Evolutionary conservation across 1,140 invertebrate species (phyloP), one percentile per base, ranked within the genome.

Genomic region (Drosophila mauritiana): DNA sequence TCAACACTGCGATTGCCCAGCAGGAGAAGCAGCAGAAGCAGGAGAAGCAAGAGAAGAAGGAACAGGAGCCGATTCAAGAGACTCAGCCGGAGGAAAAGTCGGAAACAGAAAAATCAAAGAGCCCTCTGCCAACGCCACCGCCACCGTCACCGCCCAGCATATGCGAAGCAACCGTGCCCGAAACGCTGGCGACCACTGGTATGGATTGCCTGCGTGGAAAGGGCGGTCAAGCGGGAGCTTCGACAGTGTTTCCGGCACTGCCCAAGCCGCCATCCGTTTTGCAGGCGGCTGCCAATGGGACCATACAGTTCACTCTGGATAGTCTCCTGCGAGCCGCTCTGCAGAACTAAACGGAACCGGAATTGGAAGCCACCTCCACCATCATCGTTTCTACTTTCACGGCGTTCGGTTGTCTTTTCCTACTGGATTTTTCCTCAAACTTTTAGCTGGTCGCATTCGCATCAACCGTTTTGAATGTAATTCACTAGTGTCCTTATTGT

Each of bases 271-370:
- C 80, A 57, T 89, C 84, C 48, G 80, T 85, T 61, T 37, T 91
- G 46, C 79, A 88, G 53, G 84, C 83, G 54, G 51, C 84, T 54
- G 79, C 75, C 42, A 86, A 83, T 64, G 74, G 83, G 42, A 82
- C 88, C 69, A 78, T 78, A 39, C 73, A 78, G 76, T 52, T 81
- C 56, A 85, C 84, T 15, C 49, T 85, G 46, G 84, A 89, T 64
- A 91, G 86, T 51, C 75, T 91, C 39, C 57, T 92, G 46, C 80
- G 91, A 42, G 76, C 79, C 11, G 88, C 91, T n/a, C 57, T 92
- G 57, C 88, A 90, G 27, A 90, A 90, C 70, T 90, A 73, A 78
- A 34, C 42, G 52, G 39, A 49, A 67, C 48, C 48, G 46, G 45
- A 59, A 78, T 39, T 48, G 51, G 51, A 45, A 63, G 39, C 48